phyloP scores from a whole-genome alignment of 1,140 invertebrate genomes.

The Capitella teleta region DNA sequence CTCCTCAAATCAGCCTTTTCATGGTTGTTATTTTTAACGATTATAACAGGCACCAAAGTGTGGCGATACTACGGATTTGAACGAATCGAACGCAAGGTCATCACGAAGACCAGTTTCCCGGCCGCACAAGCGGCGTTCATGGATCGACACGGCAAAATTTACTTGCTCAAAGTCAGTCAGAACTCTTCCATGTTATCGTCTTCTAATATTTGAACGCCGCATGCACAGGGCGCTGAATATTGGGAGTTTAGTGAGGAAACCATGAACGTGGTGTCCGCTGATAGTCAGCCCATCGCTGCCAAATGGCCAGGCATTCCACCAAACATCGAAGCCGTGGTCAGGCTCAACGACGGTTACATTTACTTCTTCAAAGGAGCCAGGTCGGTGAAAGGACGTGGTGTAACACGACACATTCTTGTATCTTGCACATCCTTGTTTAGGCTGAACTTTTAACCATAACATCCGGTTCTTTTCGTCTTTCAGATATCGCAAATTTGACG shows the following conservation, averaged over 20 bases:
- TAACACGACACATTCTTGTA: not conserved
- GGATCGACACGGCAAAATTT: not conserved
- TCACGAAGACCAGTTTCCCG: not conserved
- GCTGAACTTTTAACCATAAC: not conserved
- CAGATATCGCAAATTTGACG: conserved; percentile 6
- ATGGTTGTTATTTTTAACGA: too few species aligned
- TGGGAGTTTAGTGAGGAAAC: conserved; percentile 4
- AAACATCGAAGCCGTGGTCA: conserved; percentile 1
- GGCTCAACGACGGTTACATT: not conserved
- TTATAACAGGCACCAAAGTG: conserved; percentile 2
- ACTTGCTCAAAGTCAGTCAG: not conserved
- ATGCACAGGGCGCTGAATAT: conserved; percentile 1
- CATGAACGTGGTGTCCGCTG: not conserved
- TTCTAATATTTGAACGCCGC: not conserved
- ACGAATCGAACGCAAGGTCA: not conserved
- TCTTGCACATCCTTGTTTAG: not conserved
- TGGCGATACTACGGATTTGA: conserved; percentile 8
- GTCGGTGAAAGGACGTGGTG: not conserved
- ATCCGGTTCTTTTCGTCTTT: not conserved
- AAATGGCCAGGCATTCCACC: conserved; percentile 1
- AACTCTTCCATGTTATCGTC: not conserved
- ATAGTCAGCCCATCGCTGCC: not conserved
- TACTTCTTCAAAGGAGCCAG: conserved; percentile 10
- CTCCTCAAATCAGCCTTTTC: too few species aligned
- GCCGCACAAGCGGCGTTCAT: not conserved